Percentiles rank a stretch among this genome's conserved stretches.
Conservation (phyloP, 1,140 invertebrate species). For the Macrosteles quadrilineatus region DNA sequence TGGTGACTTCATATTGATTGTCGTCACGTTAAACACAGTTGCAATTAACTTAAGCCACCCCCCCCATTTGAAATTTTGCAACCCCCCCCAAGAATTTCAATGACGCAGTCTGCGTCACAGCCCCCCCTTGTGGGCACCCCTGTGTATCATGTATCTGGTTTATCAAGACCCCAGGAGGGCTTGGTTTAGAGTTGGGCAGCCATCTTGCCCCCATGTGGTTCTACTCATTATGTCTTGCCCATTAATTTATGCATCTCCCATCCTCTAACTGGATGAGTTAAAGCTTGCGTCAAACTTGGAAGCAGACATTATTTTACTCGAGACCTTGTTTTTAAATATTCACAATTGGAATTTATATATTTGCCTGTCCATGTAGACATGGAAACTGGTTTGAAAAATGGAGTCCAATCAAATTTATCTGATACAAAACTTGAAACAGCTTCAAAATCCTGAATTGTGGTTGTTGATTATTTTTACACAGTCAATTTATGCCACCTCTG, state of each 20-base stretch:
- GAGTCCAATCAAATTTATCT: neutral
- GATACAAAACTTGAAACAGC: no score
- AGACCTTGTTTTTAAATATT: neutral
- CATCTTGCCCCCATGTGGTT: neutral
- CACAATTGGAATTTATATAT: neutral
- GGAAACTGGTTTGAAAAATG: neutral
- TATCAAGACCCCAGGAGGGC: conserved; percentile 12
- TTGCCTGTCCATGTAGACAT: neutral
- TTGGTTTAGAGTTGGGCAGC: neutral
- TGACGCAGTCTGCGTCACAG: no score
- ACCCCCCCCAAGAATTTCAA: no score
- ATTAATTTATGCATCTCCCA: conserved; percentile 22
- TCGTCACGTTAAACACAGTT: no score
- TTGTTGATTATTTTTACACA: no score
- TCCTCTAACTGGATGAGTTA: neutral
- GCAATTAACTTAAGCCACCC: no score
- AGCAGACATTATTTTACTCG: neutral
- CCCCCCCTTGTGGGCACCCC: no score
- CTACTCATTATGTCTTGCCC: neutral
- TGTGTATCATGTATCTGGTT: conserved; percentile 10
- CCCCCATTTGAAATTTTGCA: no score
- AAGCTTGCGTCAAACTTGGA: neutral
- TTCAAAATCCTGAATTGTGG: no score
- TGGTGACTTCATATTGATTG: no score
- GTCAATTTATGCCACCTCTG: no score